phyloP scores from a whole-genome alignment of 2,113 vertebrate species.

The Pao palembangensis region DNA sequence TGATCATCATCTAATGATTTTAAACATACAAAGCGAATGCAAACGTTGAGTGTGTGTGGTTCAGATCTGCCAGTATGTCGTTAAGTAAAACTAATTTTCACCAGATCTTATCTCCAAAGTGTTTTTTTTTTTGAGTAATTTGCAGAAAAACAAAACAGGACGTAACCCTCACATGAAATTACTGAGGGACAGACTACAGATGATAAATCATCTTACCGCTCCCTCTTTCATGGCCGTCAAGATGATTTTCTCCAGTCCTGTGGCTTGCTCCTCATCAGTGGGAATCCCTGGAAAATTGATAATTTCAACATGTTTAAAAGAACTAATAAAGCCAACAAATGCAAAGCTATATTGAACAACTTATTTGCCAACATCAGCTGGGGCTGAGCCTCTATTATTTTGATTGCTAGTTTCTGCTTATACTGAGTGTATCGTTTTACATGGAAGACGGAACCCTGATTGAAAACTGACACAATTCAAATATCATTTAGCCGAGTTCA shows the following conservation, averaged over 20 bases:
- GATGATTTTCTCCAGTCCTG: slow-evolving; percentile 80
- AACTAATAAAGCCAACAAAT: no score
- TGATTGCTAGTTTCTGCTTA: no score
- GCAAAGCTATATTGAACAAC: background rate
- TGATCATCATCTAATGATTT: background rate
- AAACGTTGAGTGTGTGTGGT: background rate
- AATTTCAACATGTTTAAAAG: background rate
- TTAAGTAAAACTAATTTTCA: background rate
- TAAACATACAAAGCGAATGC: background rate
- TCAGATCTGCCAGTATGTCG: background rate
- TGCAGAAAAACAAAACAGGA: no score
- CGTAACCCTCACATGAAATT: no score
- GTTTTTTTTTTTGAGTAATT: no score
- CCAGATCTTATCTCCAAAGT: background rate
- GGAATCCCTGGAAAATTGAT: slow-evolving; percentile 69
- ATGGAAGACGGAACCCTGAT: no score
- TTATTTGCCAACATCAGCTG: no score
- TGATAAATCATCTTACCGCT: slow-evolving; percentile 56
- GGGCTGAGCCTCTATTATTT: no score
- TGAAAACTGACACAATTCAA: no score
- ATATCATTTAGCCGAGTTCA: no score
- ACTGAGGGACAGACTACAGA: no score
- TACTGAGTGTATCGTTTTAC: no score
- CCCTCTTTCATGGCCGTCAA: slow-evolving; percentile 75
- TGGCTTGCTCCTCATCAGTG: slow-evolving; percentile 84